These are phyloP conservation scores for Polyergus mexicanus DNA, from an alignment of 1,140 invertebrate species.

Conservation along the genomic window DNA sequence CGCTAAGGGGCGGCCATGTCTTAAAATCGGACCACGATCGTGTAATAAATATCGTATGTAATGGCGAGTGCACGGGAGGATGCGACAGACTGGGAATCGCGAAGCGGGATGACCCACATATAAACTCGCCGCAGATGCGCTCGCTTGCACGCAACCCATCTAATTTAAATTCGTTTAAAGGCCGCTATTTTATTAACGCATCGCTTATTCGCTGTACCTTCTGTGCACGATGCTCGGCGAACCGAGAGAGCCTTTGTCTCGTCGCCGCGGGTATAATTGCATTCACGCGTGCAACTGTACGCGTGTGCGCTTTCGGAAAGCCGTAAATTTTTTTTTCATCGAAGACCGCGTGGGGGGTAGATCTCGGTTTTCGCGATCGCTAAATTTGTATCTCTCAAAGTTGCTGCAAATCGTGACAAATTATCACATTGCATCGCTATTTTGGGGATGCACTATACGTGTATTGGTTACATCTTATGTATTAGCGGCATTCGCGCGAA, in stretches of 20 bases:
- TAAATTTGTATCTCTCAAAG: background rate
- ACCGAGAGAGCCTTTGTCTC: constrained; percentile 45
- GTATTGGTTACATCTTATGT: background rate
- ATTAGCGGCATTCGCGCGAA: background rate
- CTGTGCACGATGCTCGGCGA: background rate
- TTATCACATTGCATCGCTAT: background rate
- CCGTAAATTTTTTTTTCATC: constrained; percentile 19
- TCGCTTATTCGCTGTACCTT: constrained; percentile 48
- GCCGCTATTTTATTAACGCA: constrained; percentile 69
- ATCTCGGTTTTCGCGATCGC: background rate
- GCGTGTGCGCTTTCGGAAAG: background rate
- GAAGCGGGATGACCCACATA: constrained; percentile 70
- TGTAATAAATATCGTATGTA: constrained; percentile 16
- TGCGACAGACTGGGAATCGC: constrained; percentile 36
- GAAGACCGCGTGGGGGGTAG: background rate
- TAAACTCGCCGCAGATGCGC: constrained; percentile 65
- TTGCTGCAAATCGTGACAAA: background rate
- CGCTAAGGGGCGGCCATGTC: background rate
- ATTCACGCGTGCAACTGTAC: background rate
- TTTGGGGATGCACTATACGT: too few relatives aligned
- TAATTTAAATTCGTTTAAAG: constrained; percentile 80
- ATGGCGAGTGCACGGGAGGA: constrained; percentile 8
- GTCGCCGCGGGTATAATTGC: background rate
- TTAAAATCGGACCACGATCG: constrained; percentile 24
- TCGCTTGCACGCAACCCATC: constrained; percentile 20